Percentiles rank a stretch among this genome's conserved stretches.
Evolutionary conservation across 2,797 vertebrate species (phyloP).

Genomic region (Amblyraja radiata): DNA sequence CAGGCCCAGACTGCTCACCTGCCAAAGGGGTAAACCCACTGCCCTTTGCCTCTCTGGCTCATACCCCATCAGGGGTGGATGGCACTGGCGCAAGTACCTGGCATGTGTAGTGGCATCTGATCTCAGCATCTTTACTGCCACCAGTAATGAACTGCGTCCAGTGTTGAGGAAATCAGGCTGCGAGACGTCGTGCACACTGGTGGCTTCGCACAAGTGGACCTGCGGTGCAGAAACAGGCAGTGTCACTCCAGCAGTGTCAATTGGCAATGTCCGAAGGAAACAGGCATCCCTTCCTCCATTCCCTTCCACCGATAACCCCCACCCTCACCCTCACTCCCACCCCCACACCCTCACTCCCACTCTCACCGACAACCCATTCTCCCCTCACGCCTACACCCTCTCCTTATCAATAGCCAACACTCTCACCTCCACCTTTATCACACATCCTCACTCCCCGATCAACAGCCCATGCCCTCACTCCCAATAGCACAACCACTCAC

Average conservation of each 20-base stretch:
- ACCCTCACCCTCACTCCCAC: not conserved
- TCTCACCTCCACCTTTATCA: too few species aligned
- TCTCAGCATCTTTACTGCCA: constrained; percentile 72
- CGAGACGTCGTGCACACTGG: constrained; percentile 64
- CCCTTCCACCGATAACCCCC: too few species aligned
- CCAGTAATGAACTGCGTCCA: constrained; percentile 55
- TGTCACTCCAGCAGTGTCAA: not conserved
- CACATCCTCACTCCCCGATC: too few species aligned
- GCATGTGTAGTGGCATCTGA: constrained; percentile 70
- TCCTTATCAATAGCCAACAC: not conserved
- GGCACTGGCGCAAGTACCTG: constrained; percentile 51
- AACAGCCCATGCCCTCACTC: not conserved
- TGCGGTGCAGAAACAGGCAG: constrained; percentile 43
- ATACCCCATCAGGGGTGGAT: too few species aligned
- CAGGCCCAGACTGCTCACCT: not conserved
- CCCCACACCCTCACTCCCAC: not conserved
- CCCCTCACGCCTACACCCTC: not conserved
- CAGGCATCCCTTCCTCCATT: not conserved
- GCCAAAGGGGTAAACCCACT: too few species aligned
- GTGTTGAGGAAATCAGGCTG: constrained; percentile 59
- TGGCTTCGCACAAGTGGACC: constrained; percentile 74
- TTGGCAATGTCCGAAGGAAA: too few species aligned
- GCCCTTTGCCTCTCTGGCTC: too few species aligned
- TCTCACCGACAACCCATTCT: too few species aligned
- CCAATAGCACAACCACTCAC: not conserved